Base-by-base conservation (phyloP, 1,140 invertebrate species). In the Hyposmocoma kahamanoa region DNA sequence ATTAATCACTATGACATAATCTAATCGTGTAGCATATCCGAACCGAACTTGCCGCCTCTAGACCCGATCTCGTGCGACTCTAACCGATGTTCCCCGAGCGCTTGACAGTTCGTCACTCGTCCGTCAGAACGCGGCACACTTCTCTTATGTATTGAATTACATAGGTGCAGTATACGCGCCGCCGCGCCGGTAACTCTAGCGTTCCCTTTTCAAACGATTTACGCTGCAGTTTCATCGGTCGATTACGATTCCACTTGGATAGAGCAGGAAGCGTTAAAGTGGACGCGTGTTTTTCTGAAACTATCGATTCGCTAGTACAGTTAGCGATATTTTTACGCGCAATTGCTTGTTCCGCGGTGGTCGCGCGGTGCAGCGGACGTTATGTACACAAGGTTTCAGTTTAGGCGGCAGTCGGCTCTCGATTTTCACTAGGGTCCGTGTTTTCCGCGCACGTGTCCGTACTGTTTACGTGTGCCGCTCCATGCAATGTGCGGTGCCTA, bases 61-160 rank as follows among this genome's bases (percentile, higher is more conserved):
- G 21, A 18, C 36, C 56, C 60, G 62, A 69, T 18, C 24, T 19
- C 30, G 10, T 8, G 54, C 74, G 74, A 72, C 10, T 30, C 8
- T 22, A 2, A 39, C 47, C 75, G 70, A 69, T 44, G 22, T 18
- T 38, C 11, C 11, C 75, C 78, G 78, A 82, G 42, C 72, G 63
- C 18, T 47, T 82, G 75, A 82, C 78, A 82, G 72, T 56, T 68
- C 76, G 74, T 82, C 78, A 82, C 67, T 67, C 66, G 66, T 68
- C 73, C 67, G 62, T 78, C 77, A 78, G 67, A 62, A 43, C 63
- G 59, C 70, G 69, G 67, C 67, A 68, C 70, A 76, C 66, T 72
- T 70, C 64, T 62, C 48, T 47, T 77, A 76, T 77, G 67, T 77
- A 77, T 60, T 70, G 55, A 60, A 66, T 69, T 77, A 80, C 72